phyloP scores from a whole-genome alignment of 2,797 vertebrate genomes.

The Eidolon dupreanum region DNA sequence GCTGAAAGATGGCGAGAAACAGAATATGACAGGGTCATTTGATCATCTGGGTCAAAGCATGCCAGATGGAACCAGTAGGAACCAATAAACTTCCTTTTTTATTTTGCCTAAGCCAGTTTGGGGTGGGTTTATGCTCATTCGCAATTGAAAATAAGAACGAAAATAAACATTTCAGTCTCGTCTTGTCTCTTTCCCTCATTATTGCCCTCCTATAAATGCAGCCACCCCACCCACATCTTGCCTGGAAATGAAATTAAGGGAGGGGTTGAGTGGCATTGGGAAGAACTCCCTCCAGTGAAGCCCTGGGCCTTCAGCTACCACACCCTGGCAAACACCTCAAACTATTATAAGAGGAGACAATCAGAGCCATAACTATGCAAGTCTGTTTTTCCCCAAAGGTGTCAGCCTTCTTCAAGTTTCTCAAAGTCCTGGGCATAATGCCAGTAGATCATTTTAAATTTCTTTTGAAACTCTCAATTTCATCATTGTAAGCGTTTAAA shows the following conservation, averaged over 20 bases:
- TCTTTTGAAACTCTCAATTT: not conserved
- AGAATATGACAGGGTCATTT: fast-evolving
- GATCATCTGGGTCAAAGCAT: not conserved
- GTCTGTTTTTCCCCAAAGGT: not conserved
- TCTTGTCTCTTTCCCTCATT: not conserved
- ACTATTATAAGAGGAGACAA: not conserved
- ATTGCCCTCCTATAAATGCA: not conserved
- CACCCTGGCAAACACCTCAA: not conserved
- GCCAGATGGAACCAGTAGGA: not conserved
- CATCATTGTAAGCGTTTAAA: not conserved
- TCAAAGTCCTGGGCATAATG: not conserved
- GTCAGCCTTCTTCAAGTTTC: not conserved
- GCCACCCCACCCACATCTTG: not conserved
- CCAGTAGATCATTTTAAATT: not conserved
- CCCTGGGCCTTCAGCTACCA: not conserved
- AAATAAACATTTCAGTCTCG: not conserved
- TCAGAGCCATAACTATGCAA: not conserved
- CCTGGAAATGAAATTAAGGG: not conserved
- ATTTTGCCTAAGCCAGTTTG: not conserved
- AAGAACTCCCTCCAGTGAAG: not conserved
- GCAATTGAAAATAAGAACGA: not conserved
- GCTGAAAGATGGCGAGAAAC: not conserved
- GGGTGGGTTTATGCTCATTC: not conserved
- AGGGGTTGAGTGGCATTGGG: fast-evolving
- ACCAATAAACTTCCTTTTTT: too few relatives aligned